These are phyloP conservation scores for Yoshiicerus persimilis DNA, from an alignment of 1,140 invertebrate genomes.

Conservation along the genomic window DNA sequence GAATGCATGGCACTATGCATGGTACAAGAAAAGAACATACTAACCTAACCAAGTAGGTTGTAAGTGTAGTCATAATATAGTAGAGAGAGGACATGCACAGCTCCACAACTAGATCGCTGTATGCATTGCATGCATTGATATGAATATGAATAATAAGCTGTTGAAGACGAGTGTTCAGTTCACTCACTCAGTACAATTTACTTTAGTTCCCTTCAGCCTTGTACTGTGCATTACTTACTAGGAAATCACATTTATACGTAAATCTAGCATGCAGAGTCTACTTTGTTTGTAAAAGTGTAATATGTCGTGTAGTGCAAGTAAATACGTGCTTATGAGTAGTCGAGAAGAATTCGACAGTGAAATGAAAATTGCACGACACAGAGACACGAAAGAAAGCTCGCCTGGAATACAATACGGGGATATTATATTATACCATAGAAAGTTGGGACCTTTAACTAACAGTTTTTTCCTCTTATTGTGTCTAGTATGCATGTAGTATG, in stretches of 20 bases:
- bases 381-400: neutral
- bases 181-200: neutral
- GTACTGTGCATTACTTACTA: too few relatives aligned
- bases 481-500: too few relatives aligned
- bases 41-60: neutral
- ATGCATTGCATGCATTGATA: neutral
- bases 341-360: neutral
- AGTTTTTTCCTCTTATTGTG: too few relatives aligned
- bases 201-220: neutral
- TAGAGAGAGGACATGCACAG: neutral
- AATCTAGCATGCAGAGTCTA: neutral
- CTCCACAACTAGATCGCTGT: neutral
- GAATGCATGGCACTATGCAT: neutral
- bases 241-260: neutral
- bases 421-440: too few relatives aligned
- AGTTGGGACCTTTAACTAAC: too few relatives aligned
- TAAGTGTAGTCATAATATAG: neutral
- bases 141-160: constrained; percentile 3
- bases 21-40: neutral
- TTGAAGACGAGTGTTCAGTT: constrained; percentile 11
- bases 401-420: neutral
- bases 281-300: neutral
- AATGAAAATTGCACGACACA: neutral
- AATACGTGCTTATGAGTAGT: neutral
- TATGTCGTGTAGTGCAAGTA: neutral